A percentile compares a stretch with the other conserved stretches of the same genome.
Conservation (phyloP, 2,797 vertebrate genomes). For the Myiotriccus ornatus region DNA sequence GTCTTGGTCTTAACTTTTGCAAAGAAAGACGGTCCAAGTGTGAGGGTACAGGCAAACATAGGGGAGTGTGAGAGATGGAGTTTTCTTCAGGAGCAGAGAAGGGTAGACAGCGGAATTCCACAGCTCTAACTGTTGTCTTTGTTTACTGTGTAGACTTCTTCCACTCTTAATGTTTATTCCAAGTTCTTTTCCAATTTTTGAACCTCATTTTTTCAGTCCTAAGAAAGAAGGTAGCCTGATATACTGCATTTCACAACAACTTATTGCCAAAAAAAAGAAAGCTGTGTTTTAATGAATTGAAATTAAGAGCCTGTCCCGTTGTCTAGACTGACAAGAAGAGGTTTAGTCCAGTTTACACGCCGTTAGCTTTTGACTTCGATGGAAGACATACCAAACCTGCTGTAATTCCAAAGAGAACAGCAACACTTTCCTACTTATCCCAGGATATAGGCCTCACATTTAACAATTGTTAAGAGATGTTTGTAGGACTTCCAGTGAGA, state of each 20-base stretch:
- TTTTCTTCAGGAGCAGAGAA: not conserved
- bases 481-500: not conserved
- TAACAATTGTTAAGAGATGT: not conserved
- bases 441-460: not conserved
- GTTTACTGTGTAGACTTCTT: not conserved
- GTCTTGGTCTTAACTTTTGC: not conserved
- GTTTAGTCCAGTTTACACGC: not conserved
- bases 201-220: not conserved
- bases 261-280: not conserved
- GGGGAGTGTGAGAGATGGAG: not conserved
- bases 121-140: not conserved
- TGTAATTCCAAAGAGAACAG: not conserved
- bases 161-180: not conserved
- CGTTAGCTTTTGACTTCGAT: not conserved
- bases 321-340: not conserved
- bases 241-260: not conserved
- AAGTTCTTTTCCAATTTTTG: not conserved
- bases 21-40: not conserved
- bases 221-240: not conserved
- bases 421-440: not conserved
- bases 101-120: not conserved
- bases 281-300: not conserved
- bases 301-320: not conserved
- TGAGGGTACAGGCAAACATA: accelerated
- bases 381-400: not conserved